Evolutionary conservation across 2,113 vertebrate genomes (phyloP).

Genomic region (Colossoma macropomum): DNA sequence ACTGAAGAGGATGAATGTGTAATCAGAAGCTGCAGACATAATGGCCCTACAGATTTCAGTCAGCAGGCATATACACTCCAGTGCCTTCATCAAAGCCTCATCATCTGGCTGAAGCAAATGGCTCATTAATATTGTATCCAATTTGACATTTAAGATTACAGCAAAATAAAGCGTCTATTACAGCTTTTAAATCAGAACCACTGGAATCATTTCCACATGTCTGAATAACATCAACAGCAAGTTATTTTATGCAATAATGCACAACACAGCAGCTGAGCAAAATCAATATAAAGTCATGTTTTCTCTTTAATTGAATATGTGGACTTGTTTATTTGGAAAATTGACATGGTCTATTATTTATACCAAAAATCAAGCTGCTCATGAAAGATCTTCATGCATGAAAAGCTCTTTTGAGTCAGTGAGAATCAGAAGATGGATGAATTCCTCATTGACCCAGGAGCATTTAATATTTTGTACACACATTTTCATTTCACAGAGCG

Average conservation of each 20-base stretch:
- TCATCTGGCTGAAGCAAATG: conserved; percentile 9
- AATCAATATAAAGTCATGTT: not conserved
- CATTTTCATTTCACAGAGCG: conserved; percentile 8
- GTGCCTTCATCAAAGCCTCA: conserved; percentile 57
- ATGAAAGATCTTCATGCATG: not conserved
- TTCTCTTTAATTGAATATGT: not conserved
- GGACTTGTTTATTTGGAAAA: not conserved
- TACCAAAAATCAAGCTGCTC: not conserved
- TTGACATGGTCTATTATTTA: conserved; percentile 5
- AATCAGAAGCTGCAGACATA: conserved; percentile 45
- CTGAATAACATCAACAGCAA: not conserved
- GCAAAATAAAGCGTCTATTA: not conserved
- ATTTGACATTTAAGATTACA: not conserved
- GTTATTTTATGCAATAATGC: not conserved
- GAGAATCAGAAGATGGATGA: not conserved
- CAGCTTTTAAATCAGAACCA: not conserved
- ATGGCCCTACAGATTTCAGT: conserved; percentile 58
- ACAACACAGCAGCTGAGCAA: not conserved
- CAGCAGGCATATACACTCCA: conserved; percentile 26
- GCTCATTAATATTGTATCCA: not conserved
- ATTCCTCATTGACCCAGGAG: not conserved
- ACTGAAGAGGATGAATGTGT: conserved; percentile 55
- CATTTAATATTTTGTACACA: conserved; percentile 25
- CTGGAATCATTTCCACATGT: not conserved
- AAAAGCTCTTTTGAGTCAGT: not conserved